Evolutionary conservation across 2,888 invertebrate species (phyloP).

Genomic region (Petrophora chlorosata): DNA sequence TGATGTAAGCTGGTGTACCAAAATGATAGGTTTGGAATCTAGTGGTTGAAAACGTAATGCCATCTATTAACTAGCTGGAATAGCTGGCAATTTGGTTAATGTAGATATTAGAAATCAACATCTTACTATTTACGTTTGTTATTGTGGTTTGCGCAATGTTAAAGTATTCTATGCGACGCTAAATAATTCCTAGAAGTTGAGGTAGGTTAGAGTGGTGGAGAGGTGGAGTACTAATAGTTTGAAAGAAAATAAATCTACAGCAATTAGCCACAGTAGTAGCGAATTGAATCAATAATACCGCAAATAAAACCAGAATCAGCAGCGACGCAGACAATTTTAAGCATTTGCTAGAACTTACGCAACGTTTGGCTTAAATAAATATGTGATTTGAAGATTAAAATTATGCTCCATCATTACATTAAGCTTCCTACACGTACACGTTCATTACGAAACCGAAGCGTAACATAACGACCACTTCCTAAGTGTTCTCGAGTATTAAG

Average conservation of each 20-base stretch:
- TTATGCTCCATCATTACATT: conserved; percentile 36
- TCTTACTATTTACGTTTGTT: conserved; percentile 10
- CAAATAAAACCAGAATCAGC: too few relatives aligned
- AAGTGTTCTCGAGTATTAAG: conserved; percentile 51
- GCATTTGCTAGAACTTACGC: conserved; percentile 11
- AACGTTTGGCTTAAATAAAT: conserved; percentile 42
- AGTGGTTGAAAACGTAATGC: conserved; percentile 47
- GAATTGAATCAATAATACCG: too few relatives aligned
- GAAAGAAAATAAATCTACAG: too few relatives aligned
- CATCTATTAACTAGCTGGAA: conserved; percentile 43
- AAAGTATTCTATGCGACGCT: too few relatives aligned
- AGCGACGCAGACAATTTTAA: too few relatives aligned
- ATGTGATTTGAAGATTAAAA: conserved; percentile 41
- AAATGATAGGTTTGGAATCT: conserved; percentile 48
- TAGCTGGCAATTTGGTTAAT: conserved; percentile 42
- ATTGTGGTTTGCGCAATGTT: conserved; percentile 15
- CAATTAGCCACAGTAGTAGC: too few relatives aligned
- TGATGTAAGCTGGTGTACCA: conserved; percentile 34
- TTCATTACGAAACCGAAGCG: conserved; percentile 58
- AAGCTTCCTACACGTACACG: conserved; percentile 51
- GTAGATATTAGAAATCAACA: conserved; percentile 26
- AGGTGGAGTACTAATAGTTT: too few relatives aligned
- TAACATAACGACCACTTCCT: conserved; percentile 55
- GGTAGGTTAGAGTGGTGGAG: too few relatives aligned
- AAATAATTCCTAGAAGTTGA: too few relatives aligned